Base-by-base conservation (phyloP, 1,140 invertebrate species). In the Agraylea sexmaculata region DNA sequence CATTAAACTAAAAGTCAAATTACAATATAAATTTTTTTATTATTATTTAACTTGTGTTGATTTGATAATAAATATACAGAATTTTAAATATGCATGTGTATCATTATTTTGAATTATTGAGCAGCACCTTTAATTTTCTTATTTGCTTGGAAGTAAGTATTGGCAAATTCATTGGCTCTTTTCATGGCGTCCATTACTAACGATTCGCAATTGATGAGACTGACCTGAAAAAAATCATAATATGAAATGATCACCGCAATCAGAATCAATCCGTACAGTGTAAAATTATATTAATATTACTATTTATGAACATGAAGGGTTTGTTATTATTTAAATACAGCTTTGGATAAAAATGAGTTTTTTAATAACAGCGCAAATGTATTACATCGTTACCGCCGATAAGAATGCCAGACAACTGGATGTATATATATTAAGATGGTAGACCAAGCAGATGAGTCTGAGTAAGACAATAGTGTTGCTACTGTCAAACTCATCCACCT, bases 1-100 rank as follows among this genome's bases (percentile, higher is more conserved):
- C 82, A 87, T 53, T 80, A 63, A 66, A 39, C 34, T 33, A 5
- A 17, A 12, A 34, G 5, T 32, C 6, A 31, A 25, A 27, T 33
- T 35, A 22, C 23, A 41, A 33, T 4, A 20, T 10, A 17, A 13
- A 22, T 16, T 2, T 41, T 37, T 28, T 37, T 37, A 12, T 10
- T 6, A 37, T 23, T 12, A 16, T 28, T 37, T 23, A n/a, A 12
- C 25, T 43, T 43, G n/a, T 13, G 19, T 30, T 31, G 21, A 43
- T 37, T 27, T 21, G 22, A 38, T 3, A 44, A 25, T 44, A 27
- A 39, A 23, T n/a, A 38, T 18, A 37, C 30, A 33, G n/a, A 32
- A 40, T 38, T 32, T 17, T 2, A 18, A 22, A 13, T 0, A 39
- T n/a, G 20, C 22, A 8, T n/a, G 16, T 33, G 17, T 19, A 17